Evolutionary conservation across 2,797 vertebrate species (phyloP).

Genomic region (Aselliscus stoliczkanus): DNA sequence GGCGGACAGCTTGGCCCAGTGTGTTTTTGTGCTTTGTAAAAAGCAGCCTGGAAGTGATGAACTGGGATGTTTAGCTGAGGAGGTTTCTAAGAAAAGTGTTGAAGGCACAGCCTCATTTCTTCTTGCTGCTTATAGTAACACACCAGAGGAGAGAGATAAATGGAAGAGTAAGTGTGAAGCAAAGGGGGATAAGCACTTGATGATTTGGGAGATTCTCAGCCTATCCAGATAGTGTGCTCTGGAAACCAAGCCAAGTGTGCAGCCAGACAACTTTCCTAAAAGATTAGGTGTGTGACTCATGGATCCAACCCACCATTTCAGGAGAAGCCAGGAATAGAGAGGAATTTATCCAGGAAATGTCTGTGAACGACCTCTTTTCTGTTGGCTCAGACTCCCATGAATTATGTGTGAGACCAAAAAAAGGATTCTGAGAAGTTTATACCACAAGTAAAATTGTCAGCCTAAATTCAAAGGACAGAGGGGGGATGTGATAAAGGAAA

Average conservation of each 20-base stretch:
- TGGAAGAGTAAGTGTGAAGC: background rate
- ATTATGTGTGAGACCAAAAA: background rate
- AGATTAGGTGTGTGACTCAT: background rate
- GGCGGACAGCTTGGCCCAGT: background rate
- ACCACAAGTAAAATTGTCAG: background rate
- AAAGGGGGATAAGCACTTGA: background rate
- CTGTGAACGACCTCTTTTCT: background rate
- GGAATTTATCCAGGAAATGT: background rate
- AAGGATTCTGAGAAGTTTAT: background rate
- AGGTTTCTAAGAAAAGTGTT: background rate
- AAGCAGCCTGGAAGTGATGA: background rate
- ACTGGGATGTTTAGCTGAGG: background rate
- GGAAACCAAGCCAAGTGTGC: background rate
- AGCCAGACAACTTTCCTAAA: background rate
- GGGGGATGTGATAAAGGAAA: background rate
- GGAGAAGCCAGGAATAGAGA: background rate
- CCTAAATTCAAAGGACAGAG: background rate
- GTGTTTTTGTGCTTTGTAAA: background rate
- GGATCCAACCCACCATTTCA: background rate
- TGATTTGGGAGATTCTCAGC: background rate
- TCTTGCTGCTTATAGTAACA: background rate
- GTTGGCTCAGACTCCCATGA: background rate
- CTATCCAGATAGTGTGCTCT: background rate
- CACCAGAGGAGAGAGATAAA: background rate
- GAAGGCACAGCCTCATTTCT: background rate